These are phyloP conservation scores for Leptoclinus maculatus DNA, from an alignment of 2,797 vertebrate genomes.

Conservation along the genomic window DNA sequence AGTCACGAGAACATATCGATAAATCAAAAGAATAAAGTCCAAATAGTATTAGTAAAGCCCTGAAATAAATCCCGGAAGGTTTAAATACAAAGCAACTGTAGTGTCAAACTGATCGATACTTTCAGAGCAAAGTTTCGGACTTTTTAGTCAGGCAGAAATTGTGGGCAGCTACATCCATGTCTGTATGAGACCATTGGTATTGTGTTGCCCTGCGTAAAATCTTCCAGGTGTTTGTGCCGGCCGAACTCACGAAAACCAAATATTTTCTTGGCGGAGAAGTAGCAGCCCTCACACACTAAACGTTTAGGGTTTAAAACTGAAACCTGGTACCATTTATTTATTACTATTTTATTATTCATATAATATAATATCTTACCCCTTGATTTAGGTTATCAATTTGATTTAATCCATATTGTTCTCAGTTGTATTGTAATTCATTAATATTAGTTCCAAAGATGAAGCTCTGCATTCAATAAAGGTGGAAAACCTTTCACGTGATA, in stretches of 20 bases:
- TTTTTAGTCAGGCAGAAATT: conserved; percentile 70
- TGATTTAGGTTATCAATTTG: not conserved
- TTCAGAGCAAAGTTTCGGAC: not conserved
- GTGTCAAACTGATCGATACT: fast-evolving
- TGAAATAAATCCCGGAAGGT: fast-evolving
- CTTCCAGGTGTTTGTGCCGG: conserved; percentile 37
- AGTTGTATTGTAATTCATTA: not conserved
- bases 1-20: not conserved
- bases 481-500: not conserved
- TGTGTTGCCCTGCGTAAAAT: fast-evolving
- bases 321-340: not conserved
- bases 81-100: not conserved
- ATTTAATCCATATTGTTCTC: not conserved
- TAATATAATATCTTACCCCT: not conserved
- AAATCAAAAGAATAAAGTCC: fast-evolving
- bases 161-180: conserved; percentile 50
- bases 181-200: fast-evolving
- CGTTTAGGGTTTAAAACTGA: not conserved
- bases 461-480: not conserved
- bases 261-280: not conserved
- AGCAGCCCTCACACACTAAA: not conserved
- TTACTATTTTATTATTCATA: not conserved
- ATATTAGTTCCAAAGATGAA: not conserved
- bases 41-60: fast-evolving
- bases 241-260: not conserved